Conservation (phyloP, 2,888 invertebrate species). For the Rotaria sp. region DNA sequence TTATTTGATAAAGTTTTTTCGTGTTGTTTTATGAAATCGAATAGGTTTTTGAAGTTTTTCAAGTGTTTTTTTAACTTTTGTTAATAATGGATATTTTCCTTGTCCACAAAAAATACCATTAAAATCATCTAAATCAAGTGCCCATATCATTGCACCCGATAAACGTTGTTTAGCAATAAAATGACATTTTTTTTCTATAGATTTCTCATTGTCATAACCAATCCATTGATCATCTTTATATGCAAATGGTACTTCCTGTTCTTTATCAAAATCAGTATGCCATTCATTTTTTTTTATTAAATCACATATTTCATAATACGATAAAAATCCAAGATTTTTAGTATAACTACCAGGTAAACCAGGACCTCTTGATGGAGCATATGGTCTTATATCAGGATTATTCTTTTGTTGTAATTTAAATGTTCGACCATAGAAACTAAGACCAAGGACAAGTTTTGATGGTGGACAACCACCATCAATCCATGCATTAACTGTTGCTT, state of each 20-base stretch:
- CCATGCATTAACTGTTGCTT: constrained; percentile 33
- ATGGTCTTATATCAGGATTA: constrained; percentile 3
- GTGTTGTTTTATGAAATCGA: background rate
- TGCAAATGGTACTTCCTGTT: constrained; percentile 40
- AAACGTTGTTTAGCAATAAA: constrained; percentile 28
- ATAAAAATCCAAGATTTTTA: constrained; percentile 29
- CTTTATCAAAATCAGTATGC: constrained; percentile 18
- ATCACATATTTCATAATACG: constrained; percentile 39
- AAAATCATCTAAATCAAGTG: constrained; percentile 40
- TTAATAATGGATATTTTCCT: constrained; percentile 16
- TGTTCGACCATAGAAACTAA: constrained; percentile 38
- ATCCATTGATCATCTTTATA: constrained; percentile 40
- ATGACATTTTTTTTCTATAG: constrained; percentile 32
- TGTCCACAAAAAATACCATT: background rate
- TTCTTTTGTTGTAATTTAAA: constrained; percentile 32
- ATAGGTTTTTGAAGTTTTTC: background rate
- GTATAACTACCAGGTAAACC: constrained; percentile 31
- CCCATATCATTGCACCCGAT: constrained; percentile 39
- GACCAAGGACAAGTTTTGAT: constrained; percentile 35
- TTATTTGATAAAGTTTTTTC: background rate
- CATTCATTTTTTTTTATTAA: constrained; percentile 30
- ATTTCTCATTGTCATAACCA: constrained; percentile 37
- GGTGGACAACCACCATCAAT: constrained; percentile 1
- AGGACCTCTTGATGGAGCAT: constrained; percentile 19
- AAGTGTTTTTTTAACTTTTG: constrained; percentile 2